Evolutionary conservation across 2,888 invertebrate genomes (phyloP), one percentile per base, ranked within the genome.

Genomic region (Agrotis exclamationis): DNA sequence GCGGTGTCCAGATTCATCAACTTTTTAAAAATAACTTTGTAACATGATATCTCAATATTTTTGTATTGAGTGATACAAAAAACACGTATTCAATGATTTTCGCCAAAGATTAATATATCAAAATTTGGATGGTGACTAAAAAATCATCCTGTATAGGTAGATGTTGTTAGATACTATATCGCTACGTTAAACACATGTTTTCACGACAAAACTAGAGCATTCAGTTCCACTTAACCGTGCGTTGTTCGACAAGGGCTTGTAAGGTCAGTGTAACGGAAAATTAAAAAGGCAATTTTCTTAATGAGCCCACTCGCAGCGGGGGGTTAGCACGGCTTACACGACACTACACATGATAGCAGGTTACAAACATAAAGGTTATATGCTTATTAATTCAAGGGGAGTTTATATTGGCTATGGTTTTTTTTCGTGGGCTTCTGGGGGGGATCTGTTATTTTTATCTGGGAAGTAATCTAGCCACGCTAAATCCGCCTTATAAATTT

Each of bases 231-330:
- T 88, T 88, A 86, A 82, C 77, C 72, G 65, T 70, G 81, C 70
- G 87, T 87, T 88, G 86, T 89, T 86, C 74, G 74, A 79, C 78
- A 74, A 68, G 78, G 81, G 73, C 79, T 47, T 83, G 83, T 81
- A 79, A 87, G 86, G 83, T 85, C 90, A 87, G 84, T 87, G 89
- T 91, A 86, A 91, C 91, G 90, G 93, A 92, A 93, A 94, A 94
- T 95, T 95, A 94, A 94, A 94, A 94, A 91, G 92, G 92, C 91
- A 91, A 94, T 94, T 93, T 92, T 90, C 90, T 87, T 94, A 94
- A 94, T 94, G 92, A 93, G 88, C 86, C 88, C 87, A 82, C 89
- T 87, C 85, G 86, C 85, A 84, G 84, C 85, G 85, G 84, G 87
- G 89, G 90, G 89, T 89, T 90, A 86, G 84, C 86, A 74, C 71